These are phyloP conservation scores for Bovichtus diacanthus DNA, from an alignment of 2,797 vertebrate species.

Conservation along the genomic window DNA sequence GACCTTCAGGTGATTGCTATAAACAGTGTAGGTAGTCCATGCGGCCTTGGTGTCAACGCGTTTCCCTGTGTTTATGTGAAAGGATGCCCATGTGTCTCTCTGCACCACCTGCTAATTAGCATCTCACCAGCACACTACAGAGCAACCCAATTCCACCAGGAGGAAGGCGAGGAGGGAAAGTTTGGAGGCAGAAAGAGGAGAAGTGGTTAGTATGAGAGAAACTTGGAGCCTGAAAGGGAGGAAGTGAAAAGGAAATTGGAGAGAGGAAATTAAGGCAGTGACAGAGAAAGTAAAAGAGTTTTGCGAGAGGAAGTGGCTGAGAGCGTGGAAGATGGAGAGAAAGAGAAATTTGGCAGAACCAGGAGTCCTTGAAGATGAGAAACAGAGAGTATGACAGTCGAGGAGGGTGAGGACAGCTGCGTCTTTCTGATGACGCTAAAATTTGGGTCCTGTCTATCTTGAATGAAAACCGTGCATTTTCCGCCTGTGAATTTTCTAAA, in stretches of 20 bases:
- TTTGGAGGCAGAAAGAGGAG: constrained; percentile 32
- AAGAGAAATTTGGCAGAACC: constrained; percentile 61
- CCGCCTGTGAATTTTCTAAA: constrained; percentile 63
- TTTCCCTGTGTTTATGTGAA: constrained; percentile 73
- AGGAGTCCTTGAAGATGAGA: constrained; percentile 72
- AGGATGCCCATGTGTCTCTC: constrained; percentile 55
- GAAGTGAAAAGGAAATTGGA: constrained; percentile 63
- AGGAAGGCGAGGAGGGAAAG: constrained; percentile 20
- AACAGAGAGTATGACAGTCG: constrained; percentile 65
- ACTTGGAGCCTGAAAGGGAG: constrained; percentile 52
- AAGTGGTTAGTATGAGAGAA: constrained; percentile 27
- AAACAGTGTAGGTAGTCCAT: constrained; percentile 74
- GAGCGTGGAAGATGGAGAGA: constrained; percentile 55
- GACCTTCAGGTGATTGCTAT: constrained; percentile 72
- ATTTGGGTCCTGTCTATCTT: constrained; percentile 59
- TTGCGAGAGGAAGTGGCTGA: constrained; percentile 51
- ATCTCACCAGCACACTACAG: constrained; percentile 46
- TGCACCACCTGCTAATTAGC: constrained; percentile 71
- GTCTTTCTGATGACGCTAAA: constrained; percentile 64
- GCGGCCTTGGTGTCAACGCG: constrained; percentile 67
- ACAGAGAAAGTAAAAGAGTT: constrained; percentile 55
- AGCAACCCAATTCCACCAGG: constrained; percentile 26
- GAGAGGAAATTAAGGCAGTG: constrained; percentile 58
- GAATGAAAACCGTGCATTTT: constrained; percentile 54
- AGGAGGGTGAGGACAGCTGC: constrained; percentile 65